A percentile compares a stretch with the other conserved stretches of the same genome.
phyloP scores from a whole-genome alignment of 2,113 vertebrate species.

The Periophthalmus modestus region DNA sequence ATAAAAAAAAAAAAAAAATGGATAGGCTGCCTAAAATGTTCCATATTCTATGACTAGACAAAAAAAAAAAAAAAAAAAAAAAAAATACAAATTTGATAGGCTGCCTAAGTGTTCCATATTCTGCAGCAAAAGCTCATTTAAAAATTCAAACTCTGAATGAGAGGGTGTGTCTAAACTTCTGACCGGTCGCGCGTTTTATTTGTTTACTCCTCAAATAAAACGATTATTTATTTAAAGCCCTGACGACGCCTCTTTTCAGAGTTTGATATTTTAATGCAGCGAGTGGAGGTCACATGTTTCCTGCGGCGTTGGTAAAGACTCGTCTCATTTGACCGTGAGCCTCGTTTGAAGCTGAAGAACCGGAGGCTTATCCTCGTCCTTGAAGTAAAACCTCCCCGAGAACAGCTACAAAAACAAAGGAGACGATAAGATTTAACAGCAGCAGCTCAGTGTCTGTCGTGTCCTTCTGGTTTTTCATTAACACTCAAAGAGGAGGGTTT shows the following conservation, averaged over 20 bases:
- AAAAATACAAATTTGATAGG: too few relatives aligned
- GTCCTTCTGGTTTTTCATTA: conserved; percentile 25
- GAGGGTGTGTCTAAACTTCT: not conserved
- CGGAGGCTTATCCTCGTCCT: conserved; percentile 9
- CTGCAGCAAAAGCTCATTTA: not conserved
- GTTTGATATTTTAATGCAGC: not conserved
- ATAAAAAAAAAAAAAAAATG: too few relatives aligned
- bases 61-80: too few relatives aligned
- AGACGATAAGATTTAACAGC: conserved; percentile 8
- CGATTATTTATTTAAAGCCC: too few relatives aligned
- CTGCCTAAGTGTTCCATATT: not conserved
- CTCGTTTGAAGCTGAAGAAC: not conserved
- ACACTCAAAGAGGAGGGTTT: not conserved
- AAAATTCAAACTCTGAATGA: not conserved
- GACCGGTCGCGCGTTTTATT: not conserved
- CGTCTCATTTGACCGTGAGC: not conserved
- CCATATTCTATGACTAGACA: too few relatives aligned
- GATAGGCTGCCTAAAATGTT: too few relatives aligned
- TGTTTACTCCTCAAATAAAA: not conserved
- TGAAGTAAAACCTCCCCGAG: conserved; percentile 21
- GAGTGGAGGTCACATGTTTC: not conserved
- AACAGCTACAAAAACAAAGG: conserved; percentile 3
- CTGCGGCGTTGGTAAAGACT: conserved; percentile 15
- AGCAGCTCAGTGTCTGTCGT: not conserved
- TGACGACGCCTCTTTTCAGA: too few relatives aligned